Evolutionary conservation across 2,888 invertebrate genomes (phyloP).

Genomic region (Scrobipalpa atriplicella): DNA sequence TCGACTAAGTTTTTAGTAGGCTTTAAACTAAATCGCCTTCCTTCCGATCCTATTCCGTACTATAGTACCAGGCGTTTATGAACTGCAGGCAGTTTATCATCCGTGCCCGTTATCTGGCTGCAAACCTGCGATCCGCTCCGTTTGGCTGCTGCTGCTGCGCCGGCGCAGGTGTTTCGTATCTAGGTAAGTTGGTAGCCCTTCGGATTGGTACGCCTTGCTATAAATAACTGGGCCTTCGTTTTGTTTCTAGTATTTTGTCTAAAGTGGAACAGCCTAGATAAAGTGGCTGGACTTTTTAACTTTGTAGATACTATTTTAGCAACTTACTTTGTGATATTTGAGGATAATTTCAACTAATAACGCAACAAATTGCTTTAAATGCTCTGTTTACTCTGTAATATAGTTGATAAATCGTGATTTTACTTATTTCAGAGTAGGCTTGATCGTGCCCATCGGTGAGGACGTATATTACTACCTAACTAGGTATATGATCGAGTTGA

Average conservation of each 20-base stretch:
- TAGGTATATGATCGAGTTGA: too few relatives aligned
- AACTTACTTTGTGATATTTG: too few relatives aligned
- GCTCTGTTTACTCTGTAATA: too few relatives aligned
- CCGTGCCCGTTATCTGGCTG: constrained; percentile 19
- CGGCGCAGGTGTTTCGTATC: constrained; percentile 20
- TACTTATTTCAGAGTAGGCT: too few relatives aligned
- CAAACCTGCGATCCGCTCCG: constrained; percentile 21
- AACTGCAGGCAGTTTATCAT: constrained; percentile 20
- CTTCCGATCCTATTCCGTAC: too few relatives aligned
- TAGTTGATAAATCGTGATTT: too few relatives aligned
- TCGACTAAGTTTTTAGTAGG: too few relatives aligned
- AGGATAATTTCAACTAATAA: too few relatives aligned
- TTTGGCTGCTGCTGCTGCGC: constrained; percentile 5
- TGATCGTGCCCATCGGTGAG: too few relatives aligned
- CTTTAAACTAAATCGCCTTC: not conserved
- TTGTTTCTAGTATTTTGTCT: constrained; percentile 3
- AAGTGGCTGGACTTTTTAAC: not conserved
- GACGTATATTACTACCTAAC: too few relatives aligned
- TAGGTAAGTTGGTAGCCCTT: constrained; percentile 20
- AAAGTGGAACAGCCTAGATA: not conserved
- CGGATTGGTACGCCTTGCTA: not conserved
- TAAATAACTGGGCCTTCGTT: constrained; percentile 6
- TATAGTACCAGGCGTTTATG: constrained; percentile 18
- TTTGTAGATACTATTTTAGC: too few relatives aligned
- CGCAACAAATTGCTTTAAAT: too few relatives aligned